These are phyloP conservation scores for Petroica traversi DNA, from an alignment of 2,113 vertebrate genomes.

Conservation along the genomic window DNA sequence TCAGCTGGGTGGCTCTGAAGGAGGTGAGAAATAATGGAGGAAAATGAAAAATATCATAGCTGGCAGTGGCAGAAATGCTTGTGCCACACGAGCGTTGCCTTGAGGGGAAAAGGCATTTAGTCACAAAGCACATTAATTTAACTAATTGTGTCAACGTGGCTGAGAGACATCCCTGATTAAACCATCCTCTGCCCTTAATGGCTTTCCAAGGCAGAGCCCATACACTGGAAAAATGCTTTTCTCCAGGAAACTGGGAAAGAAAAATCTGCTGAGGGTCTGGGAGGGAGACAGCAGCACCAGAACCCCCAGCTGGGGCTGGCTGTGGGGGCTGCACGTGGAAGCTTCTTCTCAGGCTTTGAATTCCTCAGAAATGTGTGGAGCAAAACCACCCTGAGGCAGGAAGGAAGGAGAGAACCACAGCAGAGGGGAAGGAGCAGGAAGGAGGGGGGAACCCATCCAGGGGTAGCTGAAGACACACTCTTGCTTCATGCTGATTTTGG, in stretches of 20 bases:
- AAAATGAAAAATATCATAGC: neutral
- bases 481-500: neutral
- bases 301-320: neutral
- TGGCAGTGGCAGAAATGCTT: neutral
- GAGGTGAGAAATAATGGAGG: neutral
- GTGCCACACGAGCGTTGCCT: neutral
- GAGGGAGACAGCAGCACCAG: neutral
- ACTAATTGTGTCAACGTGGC: neutral
- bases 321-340: neutral
- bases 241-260: conserved; percentile 59
- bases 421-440: neutral
- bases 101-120: neutral
- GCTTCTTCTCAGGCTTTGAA: neutral
- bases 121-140: neutral
- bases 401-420: conserved; percentile 14
- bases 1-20: neutral
- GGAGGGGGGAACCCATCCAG: neutral
- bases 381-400: neutral
- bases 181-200: neutral
- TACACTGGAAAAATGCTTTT: neutral
- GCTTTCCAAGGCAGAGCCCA: neutral
- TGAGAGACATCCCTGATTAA: neutral
- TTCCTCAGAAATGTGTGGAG: neutral
- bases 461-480: neutral
- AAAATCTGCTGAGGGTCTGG: conserved; percentile 36